Percentiles rank a stretch among this genome's conserved stretches.
phyloP scores from a whole-genome alignment of 92 coral and sea anemone species.

The Phenganax subtilis region DNA sequence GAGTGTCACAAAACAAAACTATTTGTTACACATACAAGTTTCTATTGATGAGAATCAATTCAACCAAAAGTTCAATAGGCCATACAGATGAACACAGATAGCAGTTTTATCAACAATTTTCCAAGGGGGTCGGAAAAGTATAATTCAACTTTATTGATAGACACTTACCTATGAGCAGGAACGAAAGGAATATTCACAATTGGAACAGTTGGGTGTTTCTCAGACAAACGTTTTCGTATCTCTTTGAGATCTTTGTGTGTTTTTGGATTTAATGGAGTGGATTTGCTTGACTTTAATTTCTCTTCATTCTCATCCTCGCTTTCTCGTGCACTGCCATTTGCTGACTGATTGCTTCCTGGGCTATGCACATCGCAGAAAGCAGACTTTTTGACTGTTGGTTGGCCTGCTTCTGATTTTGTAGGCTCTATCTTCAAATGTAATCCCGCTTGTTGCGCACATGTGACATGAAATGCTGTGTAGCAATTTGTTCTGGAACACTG shows the following conservation, averaged over 20 bases:
- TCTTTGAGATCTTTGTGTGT: slow-evolving; percentile 77
- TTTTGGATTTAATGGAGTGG: slow-evolving; percentile 54
- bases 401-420: slow-evolving; percentile 78
- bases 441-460: slow-evolving; percentile 99
- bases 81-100: no score
- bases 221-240: slow-evolving; percentile 85
- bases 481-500: slow-evolving; percentile 99
- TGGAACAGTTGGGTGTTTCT: slow-evolving; percentile 93
- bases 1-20: no score
- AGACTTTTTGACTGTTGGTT: slow-evolving; percentile 86
- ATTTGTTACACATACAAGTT: no score
- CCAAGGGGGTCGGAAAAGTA: background rate
- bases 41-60: no score
- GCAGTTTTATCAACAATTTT: no score
- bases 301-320: slow-evolving; percentile 68
- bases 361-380: slow-evolving; percentile 94
- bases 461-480: slow-evolving; percentile 98
- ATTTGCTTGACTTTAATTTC: slow-evolving; percentile 57
- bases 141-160: no score
- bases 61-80: no score
- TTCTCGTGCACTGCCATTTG: slow-evolving; percentile 61
- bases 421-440: slow-evolving; percentile 99
- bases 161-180: slow-evolving; percentile 92
- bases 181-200: slow-evolving; percentile 98
- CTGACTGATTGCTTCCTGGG: slow-evolving; percentile 62